Evolutionary conservation across 2,797 vertebrate species (phyloP).

Genomic region (Schizopygopsis pylzovi): DNA sequence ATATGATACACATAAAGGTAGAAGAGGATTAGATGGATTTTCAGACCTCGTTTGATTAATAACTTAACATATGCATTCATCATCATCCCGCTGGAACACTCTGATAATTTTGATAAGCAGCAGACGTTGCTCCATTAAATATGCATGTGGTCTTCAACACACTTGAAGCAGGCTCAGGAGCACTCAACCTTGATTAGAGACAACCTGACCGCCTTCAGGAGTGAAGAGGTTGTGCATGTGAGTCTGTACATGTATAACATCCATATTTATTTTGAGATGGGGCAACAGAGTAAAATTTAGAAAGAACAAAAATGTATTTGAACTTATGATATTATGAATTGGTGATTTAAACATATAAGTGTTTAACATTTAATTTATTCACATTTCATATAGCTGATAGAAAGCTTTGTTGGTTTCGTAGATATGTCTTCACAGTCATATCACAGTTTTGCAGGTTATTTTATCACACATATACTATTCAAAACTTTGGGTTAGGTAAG

Average conservation of each 20-base stretch:
- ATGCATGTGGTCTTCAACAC: conserved; percentile 50
- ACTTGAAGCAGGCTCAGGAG: conserved; percentile 46
- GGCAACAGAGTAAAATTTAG: neutral
- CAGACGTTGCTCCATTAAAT: conserved; percentile 67
- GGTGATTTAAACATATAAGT: neutral
- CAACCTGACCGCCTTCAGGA: conserved; percentile 54
- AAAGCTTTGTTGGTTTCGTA: neutral
- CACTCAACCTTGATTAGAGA: conserved; percentile 43
- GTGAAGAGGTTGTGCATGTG: conserved; percentile 26
- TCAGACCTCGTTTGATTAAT: conserved; percentile 72
- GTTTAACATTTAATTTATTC: neutral
- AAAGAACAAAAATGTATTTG: neutral
- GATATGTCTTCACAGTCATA: neutral
- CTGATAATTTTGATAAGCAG: conserved; percentile 71
- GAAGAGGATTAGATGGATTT: conserved; percentile 69
- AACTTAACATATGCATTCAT: conserved; percentile 72
- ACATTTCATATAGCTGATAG: neutral
- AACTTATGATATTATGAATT: neutral
- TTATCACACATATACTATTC: neutral
- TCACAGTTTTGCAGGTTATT: neutral
- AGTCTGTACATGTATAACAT: conserved; percentile 2
- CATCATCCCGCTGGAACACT: conserved; percentile 64
- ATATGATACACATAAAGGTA: neutral
- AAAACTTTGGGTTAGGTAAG: neutral
- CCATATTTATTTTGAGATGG: neutral